Percentiles rank a stretch among this genome's conserved stretches.
phyloP scores from a whole-genome alignment of 64 coral and sea anemone species.

The Hydrozoanthus tunicans region DNA sequence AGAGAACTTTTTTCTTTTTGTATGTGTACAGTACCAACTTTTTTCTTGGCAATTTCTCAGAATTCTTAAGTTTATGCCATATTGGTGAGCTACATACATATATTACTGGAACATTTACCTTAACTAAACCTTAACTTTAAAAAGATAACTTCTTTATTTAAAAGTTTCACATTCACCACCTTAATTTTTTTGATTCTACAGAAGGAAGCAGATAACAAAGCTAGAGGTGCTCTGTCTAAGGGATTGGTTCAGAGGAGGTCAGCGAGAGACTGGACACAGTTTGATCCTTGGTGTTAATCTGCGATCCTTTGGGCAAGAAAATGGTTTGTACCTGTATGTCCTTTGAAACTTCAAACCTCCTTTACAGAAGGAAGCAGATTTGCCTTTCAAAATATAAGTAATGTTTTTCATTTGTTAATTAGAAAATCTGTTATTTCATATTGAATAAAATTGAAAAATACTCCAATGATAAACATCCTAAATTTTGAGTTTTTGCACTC shows the following conservation, averaged over 20 bases:
- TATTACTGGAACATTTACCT: too few relatives aligned
- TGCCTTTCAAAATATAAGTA: neutral
- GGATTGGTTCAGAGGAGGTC: slow-evolving; percentile 75
- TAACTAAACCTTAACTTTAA: neutral
- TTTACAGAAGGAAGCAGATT: too few relatives aligned
- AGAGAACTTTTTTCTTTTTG: too few relatives aligned
- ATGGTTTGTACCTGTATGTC: slow-evolving; percentile 42
- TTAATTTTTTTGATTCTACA: neutral
- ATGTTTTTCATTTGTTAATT: neutral
- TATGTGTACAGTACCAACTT: too few relatives aligned
- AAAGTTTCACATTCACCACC: neutral
- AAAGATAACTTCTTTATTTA: neutral
- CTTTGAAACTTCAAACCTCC: neutral
- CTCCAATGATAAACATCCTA: too few relatives aligned
- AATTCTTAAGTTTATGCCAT: too few relatives aligned
- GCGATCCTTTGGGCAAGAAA: slow-evolving; percentile 60
- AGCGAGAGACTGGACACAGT: slow-evolving; percentile 86
- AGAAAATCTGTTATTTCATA: too few relatives aligned
- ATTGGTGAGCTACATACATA: too few relatives aligned
- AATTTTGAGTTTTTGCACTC: too few relatives aligned
- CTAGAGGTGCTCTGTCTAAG: slow-evolving; percentile 84
- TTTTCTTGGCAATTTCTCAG: too few relatives aligned
- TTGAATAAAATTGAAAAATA: too few relatives aligned
- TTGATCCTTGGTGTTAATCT: slow-evolving; percentile 78
- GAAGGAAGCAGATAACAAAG: slow-evolving; percentile 65